Evolutionary conservation across 2,797 vertebrate genomes (phyloP).

Genomic region (Heterohyrax brucei): DNA sequence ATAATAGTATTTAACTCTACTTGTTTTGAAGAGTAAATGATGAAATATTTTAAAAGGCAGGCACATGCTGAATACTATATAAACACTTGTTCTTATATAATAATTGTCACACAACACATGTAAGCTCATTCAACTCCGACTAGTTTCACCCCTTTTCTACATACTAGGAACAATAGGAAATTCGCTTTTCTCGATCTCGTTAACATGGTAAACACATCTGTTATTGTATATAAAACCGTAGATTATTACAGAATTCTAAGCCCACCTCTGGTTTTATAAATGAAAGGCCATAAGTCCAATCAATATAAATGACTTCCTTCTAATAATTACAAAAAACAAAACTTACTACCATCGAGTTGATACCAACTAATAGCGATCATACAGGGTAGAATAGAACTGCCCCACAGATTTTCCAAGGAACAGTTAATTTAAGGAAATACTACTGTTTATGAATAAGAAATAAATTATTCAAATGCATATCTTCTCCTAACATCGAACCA

Average conservation of each 20-base stretch:
- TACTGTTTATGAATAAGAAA: conserved; percentile 13
- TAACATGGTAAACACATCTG: conserved; percentile 1
- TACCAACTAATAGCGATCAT: no score
- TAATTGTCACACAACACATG: not conserved
- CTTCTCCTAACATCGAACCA: not conserved
- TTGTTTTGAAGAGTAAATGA: not conserved
- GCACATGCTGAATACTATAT: not conserved
- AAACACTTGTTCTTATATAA: not conserved
- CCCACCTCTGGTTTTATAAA: not conserved
- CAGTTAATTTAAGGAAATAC: no score
- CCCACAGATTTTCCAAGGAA: no score
- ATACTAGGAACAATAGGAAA: not conserved
- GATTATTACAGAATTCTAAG: not conserved
- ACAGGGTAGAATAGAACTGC: no score
- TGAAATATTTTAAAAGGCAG: not conserved
- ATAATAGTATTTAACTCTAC: not conserved
- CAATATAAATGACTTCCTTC: conserved; percentile 24
- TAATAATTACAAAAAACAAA: not conserved
- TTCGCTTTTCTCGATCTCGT: not conserved
- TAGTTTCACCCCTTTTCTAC: not conserved
- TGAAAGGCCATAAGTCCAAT: not conserved
- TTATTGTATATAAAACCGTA: not conserved
- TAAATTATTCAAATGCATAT: not conserved
- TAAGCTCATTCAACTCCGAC: not conserved
- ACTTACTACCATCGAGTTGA: no score